Conservation (phyloP, 2,888 invertebrate species). For the Ophonus ardosiacus region DNA sequence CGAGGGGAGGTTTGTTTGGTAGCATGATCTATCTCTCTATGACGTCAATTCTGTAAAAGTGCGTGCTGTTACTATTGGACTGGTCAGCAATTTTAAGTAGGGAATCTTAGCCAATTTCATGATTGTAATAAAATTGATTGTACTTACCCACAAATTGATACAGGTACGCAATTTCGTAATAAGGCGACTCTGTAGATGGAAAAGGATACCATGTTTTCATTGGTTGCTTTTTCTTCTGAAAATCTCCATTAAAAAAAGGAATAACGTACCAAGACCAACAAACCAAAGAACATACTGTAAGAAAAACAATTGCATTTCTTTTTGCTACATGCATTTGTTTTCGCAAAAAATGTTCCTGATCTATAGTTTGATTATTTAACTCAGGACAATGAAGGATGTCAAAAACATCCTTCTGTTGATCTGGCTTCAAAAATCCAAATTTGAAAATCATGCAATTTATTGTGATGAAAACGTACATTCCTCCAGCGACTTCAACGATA, state of each 20-base stretch:
- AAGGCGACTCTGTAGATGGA: conserved; percentile 32
- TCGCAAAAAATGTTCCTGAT: conserved; percentile 54
- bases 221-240: conserved; percentile 18
- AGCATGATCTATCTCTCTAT: too few species aligned
- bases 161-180: conserved; percentile 53
- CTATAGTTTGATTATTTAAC: conserved; percentile 33
- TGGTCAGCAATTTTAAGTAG: too few species aligned
- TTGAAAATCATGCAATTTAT: conserved; percentile 36
- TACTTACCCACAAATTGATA: conserved; percentile 56
- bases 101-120: too few species aligned
- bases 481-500: conserved; percentile 27
- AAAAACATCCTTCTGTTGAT: conserved; percentile 17
- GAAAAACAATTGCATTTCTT: conserved; percentile 37
- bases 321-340: conserved; percentile 44
- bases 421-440: conserved; percentile 12
- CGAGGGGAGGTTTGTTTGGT: too few species aligned
- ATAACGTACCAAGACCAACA: conserved; percentile 12
- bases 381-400: conserved; percentile 6
- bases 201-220: conserved; percentile 53
- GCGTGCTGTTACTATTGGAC: background rate
- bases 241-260: conserved; percentile 18
- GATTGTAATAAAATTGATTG: too few species aligned
- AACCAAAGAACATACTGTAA: conserved; percentile 2
- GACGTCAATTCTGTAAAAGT: too few species aligned
- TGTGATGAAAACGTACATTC: conserved; percentile 18